Evolutionary conservation across 2,888 invertebrate species (phyloP).

Genomic region (Caradrina kadenii): DNA sequence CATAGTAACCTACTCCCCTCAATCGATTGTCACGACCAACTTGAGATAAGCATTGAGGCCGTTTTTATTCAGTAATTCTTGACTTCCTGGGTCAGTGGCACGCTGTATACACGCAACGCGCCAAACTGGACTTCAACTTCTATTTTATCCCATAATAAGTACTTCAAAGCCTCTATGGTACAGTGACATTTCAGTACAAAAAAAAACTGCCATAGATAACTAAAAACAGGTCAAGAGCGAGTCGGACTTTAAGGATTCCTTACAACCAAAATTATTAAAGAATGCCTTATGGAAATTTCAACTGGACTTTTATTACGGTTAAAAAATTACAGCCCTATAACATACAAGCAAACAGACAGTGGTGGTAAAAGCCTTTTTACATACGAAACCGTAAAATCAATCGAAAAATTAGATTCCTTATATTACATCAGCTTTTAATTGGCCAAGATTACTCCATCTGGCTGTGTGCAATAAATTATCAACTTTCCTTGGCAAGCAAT

Average conservation of each 20-base stretch:
- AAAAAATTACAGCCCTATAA: too few species aligned
- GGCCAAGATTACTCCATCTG: conserved; percentile 20
- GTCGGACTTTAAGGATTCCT: too few species aligned
- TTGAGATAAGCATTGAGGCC: conserved; percentile 44
- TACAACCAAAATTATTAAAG: too few species aligned
- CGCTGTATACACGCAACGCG: background rate
- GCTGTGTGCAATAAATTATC: conserved; percentile 27
- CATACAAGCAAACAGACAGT: too few species aligned
- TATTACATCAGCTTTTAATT: conserved; percentile 23
- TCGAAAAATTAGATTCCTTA: background rate
- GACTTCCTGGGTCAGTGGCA: conserved; percentile 26
- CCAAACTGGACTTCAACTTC: conserved; percentile 4
- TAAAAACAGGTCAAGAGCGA: too few species aligned
- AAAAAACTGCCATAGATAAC: too few species aligned
- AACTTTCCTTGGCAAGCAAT: conserved; percentile 37
- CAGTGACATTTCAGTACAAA: too few species aligned
- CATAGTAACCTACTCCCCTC: conserved; percentile 56
- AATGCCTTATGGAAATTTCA: too few species aligned
- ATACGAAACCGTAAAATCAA: background rate
- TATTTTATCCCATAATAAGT: background rate
- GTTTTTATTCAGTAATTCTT: conserved; percentile 49
- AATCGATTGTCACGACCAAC: conserved; percentile 55
- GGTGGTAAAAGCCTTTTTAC: background rate
- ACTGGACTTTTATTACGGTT: too few species aligned
- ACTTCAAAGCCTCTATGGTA: background rate